Conservation (phyloP, 2,888 invertebrate genomes). For the Drosophila lutescens region DNA sequence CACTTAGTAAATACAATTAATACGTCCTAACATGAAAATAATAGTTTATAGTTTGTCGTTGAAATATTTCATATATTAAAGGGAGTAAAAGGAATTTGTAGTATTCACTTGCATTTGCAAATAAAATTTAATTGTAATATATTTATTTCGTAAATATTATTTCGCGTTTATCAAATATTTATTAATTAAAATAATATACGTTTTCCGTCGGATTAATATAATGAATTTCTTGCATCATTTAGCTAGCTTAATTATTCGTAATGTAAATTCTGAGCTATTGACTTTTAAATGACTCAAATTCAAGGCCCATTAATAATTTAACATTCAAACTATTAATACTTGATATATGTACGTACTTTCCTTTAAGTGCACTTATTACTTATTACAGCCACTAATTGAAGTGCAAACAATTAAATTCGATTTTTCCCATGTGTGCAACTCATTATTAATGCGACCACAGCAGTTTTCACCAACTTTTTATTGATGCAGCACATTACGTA, state of each 20-base stretch:
- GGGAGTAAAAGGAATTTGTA: too few relatives aligned
- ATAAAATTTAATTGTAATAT: too few relatives aligned
- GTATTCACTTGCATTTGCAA: too few relatives aligned
- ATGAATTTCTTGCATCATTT: background rate
- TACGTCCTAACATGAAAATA: too few relatives aligned
- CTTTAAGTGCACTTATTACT: background rate
- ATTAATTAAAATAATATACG: too few relatives aligned
- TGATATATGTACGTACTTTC: background rate
- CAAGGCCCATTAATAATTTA: background rate
- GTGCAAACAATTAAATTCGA: constrained; percentile 4
- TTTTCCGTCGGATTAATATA: too few relatives aligned
- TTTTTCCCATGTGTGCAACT: constrained; percentile 15
- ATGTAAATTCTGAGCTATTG: background rate
- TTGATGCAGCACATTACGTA: constrained; percentile 15
- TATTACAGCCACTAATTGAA: constrained; percentile 5
- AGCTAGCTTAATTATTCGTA: background rate
- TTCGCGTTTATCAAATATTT: too few relatives aligned
- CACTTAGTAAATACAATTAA: too few relatives aligned
- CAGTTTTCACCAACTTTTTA: constrained; percentile 9
- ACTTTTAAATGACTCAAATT: background rate
- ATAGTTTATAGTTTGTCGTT: too few relatives aligned
- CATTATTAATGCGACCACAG: constrained; percentile 18
- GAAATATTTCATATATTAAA: too few relatives aligned
- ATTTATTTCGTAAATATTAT: too few relatives aligned
- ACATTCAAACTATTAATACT: background rate